Base-by-base conservation (phyloP, 2,797 vertebrate genomes). In the Lutjanus campechanus region DNA sequence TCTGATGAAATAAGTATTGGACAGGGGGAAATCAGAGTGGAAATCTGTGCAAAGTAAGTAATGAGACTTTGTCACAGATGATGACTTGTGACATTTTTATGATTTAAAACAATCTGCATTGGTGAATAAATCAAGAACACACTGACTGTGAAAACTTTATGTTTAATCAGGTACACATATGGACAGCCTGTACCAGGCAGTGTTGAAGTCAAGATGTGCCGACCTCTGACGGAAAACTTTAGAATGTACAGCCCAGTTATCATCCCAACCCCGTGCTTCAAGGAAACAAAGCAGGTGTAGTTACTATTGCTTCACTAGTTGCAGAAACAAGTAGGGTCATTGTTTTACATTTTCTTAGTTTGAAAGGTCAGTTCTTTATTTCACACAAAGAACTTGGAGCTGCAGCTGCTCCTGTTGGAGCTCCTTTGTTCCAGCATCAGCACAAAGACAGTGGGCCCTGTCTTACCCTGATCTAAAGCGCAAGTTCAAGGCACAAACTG, bases 31-130 rank as follows among this genome's bases (percentile, higher is more conserved):
- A 41, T 54, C 2, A 9, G 63, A 54, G 59, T 7, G 17, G 40
- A 53, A 63, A 20, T 63, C 7, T 73, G 70, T 25, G 47, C 59
- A 43, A 73, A 62, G 70, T 73, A 44, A 73, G 70, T 43, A 43
- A 25, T 25, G 56, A 3, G 9, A 19, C 11, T 25, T 46, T n/a
- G 5, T 41, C 36, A 2, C 11, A 19, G 43, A 44, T 11, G 11
- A 11, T 44, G 43, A 11, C 43, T 9, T 9, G 43, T 44, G 43
- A 44, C 43, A 44, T 44, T 44, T 44, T 41, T 12, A n/a, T 0
- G 2, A 7, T 22, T 1, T 63, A 4, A 62, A n/a, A 43, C n/a
- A 6, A 13, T 20, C 19, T 43, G 6, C 17, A 19, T 11, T 59
- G 56, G 29, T 11, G 20, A 17, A 44, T 29, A 2, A 8, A 0